Base-by-base conservation (phyloP, 2,113 vertebrate species). In the Nesogale talazaci region DNA sequence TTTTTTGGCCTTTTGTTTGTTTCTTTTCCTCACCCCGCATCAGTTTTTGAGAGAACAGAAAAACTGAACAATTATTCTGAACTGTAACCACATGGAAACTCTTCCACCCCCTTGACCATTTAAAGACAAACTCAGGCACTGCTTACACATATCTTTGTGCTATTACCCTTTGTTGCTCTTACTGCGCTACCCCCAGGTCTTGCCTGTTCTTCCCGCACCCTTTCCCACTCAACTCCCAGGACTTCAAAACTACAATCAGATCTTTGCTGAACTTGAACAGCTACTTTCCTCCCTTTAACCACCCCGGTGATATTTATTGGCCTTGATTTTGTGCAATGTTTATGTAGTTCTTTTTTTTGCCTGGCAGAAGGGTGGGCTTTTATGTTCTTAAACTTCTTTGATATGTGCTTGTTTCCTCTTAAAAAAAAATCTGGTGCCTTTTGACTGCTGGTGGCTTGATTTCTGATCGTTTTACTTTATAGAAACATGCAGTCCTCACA, bases 181-280 rank as follows among this genome's bases (percentile, higher is more conserved):
- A 20, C 1, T n/a, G 72, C 92, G 56, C 17, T 80, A 40, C 23
- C 42, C 70, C 23, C 7, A 87, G 34, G 52, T 89, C 67, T 85
- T 17, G 16, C 81, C 86, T 91, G 25, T 77, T 91, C 61, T 91
- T 92, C 29, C 23, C 70, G 23, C 17, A 69, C 52, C 29, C n/a
- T n/a, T 85, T 84, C 88, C 36, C 29, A 80, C 36, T 52, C 46
- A 52, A 52, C 22, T 75, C 59, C n/a, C 1, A 78, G 38, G 63
- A 34, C 63, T 95, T 96, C 57, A 84, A 93, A 93, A 67, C 22
- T 59, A 31, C 7, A 76, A 57, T 46, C 36, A 59, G 9, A 70
- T 79, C 75, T 89, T 94, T 84, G 77, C 36, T 84, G 69, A 88
- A 81, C 42, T 95, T 94, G 31, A 88, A 81, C 88, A 34, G 34